A percentile compares a stretch with the other conserved stretches of the same genome.
Conservation (phyloP, 2,888 invertebrate species). For the Aphodius granarius region DNA sequence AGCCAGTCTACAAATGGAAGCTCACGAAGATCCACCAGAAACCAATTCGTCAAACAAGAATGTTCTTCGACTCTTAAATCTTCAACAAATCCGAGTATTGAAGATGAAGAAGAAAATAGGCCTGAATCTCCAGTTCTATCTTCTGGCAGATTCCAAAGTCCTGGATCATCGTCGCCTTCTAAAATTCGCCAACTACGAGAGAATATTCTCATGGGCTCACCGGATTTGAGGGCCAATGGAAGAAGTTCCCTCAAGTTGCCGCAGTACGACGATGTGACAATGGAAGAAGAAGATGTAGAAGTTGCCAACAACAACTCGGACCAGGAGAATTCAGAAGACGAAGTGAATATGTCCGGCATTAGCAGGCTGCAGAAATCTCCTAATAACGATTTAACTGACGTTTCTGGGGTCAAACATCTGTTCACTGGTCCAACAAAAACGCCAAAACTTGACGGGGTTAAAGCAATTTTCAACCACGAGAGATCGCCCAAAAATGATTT, state of each 20-base stretch:
- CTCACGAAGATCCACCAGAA: neutral
- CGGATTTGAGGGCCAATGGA: neutral
- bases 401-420: conserved; percentile 48
- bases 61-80: neutral
- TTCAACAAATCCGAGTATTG: neutral
- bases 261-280: conserved; percentile 1
- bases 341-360: neutral
- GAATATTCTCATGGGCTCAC: neutral
- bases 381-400: conserved; percentile 47
- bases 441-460: conserved; percentile 38
- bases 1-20: neutral
- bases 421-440: conserved; percentile 42
- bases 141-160: neutral
- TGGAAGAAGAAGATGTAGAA: conserved; percentile 1
- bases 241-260: neutral
- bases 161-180: neutral
- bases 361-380: neutral
- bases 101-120: neutral
- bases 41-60: neutral
- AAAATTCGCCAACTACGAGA: neutral
- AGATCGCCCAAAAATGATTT: conserved; percentile 42
- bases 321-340: neutral
- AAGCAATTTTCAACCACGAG: conserved; percentile 35
- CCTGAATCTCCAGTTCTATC: neutral
- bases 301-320: neutral